These are phyloP conservation scores for Microcaecilia unicolor DNA, from an alignment of 2,797 vertebrate species.

Conservation along the genomic window DNA sequence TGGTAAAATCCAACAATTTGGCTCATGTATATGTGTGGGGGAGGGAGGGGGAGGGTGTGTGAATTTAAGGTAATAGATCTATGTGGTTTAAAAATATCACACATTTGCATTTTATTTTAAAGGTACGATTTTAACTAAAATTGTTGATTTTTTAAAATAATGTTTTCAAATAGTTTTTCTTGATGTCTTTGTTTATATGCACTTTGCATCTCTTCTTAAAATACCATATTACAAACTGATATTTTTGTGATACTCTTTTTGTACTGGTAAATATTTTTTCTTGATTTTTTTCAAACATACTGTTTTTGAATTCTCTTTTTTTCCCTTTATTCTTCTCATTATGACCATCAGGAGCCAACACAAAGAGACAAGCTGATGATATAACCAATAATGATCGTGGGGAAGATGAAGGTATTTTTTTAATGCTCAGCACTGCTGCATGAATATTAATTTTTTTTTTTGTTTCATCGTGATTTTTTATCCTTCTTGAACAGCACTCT, in stretches of 20 bases:
- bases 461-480: slow-evolving; percentile 26
- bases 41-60: too few species aligned
- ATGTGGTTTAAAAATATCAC: too few species aligned
- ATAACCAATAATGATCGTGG: slow-evolving; percentile 81
- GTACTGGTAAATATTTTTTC: slow-evolving; percentile 23
- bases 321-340: slow-evolving; percentile 65
- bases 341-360: slow-evolving; percentile 76
- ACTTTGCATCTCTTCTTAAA: slow-evolving; percentile 40
- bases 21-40: too few species aligned
- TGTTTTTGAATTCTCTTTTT: slow-evolving; percentile 65
- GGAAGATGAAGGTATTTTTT: slow-evolving; percentile 83
- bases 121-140: too few species aligned
- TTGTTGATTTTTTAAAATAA: too few species aligned
- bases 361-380: slow-evolving; percentile 77
- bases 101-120: too few species aligned
- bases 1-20: too few species aligned
- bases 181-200: slow-evolving; percentile 44
- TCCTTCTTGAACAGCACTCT: slow-evolving; percentile 29
- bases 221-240: slow-evolving; percentile 39
- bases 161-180: slow-evolving; percentile 45
- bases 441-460: slow-evolving; percentile 53
- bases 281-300: slow-evolving; percentile 48
- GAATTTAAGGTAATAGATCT: too few species aligned
- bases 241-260: slow-evolving; percentile 44
- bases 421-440: slow-evolving; percentile 64